Percentiles rank a stretch among this genome's conserved stretches.
Evolutionary conservation across 2,888 invertebrate genomes (phyloP).

Genomic region (Lasioglossum malachurum): DNA sequence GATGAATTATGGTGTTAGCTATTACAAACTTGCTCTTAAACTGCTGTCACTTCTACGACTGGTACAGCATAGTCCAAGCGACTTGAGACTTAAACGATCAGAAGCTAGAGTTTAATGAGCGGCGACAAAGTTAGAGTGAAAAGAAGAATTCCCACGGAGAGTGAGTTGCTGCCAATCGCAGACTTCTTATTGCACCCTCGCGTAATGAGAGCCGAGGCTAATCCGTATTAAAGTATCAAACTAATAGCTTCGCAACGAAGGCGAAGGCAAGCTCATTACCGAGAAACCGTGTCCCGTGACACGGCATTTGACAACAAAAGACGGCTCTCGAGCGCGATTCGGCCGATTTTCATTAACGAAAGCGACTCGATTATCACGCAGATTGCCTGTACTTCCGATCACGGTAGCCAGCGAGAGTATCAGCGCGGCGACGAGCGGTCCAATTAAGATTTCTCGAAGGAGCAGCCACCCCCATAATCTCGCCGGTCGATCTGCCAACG

Average conservation of each 20-base stretch:
- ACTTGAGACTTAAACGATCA: neutral
- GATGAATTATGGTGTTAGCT: too few relatives aligned
- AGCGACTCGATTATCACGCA: conserved; percentile 62
- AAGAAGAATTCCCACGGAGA: neutral
- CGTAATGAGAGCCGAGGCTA: neutral
- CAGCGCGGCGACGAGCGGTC: conserved; percentile 52
- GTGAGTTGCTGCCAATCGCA: neutral
- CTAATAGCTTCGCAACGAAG: neutral
- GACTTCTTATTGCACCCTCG: neutral
- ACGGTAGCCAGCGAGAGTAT: conserved; percentile 40
- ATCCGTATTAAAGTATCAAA: conserved; percentile 8
- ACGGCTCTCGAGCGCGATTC: neutral
- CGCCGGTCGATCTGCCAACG: conserved; percentile 52
- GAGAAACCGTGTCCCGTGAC: conserved; percentile 24
- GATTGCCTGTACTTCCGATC: conserved; percentile 61
- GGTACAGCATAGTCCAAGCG: neutral
- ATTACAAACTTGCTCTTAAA: neutral
- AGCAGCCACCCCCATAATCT: conserved; percentile 60
- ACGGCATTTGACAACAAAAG: conserved; percentile 27
- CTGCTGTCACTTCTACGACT: neutral
- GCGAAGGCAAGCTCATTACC: conserved; percentile 37
- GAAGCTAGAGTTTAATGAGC: neutral
- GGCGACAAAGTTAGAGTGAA: neutral
- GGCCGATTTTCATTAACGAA: conserved; percentile 59
- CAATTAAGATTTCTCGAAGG: conserved; percentile 71